Percentiles rank a stretch among this genome's conserved stretches.
phyloP scores from a whole-genome alignment of 2,888 invertebrate genomes.

The Hofmannophila pseudospretella region DNA sequence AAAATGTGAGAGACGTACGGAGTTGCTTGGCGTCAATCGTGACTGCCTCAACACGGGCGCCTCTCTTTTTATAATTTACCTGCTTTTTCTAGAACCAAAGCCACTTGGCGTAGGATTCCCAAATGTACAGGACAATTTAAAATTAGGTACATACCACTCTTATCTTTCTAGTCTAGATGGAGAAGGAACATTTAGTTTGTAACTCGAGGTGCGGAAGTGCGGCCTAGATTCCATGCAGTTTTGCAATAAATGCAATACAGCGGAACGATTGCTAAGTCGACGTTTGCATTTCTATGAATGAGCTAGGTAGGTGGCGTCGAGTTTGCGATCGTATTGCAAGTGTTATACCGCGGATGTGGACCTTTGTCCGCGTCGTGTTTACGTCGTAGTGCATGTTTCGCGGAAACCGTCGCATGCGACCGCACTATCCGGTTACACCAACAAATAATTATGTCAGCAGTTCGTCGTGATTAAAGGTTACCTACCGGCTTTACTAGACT shows the following conservation, averaged over 20 bases:
- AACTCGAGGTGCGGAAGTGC: conserved; percentile 32
- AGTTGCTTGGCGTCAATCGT: conserved; percentile 70
- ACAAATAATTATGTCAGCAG: conserved; percentile 69
- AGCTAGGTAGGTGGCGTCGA: conserved; percentile 40
- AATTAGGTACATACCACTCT: conserved; percentile 4
- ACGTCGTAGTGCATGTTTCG: conserved; percentile 51
- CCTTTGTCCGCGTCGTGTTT: conserved; percentile 43
- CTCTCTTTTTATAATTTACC: conserved; percentile 63
- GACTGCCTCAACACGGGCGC: conserved; percentile 75
- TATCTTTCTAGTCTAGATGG: too few relatives aligned
- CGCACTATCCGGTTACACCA: conserved; percentile 58
- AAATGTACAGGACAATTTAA: conserved; percentile 68
- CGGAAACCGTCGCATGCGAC: conserved; percentile 46
- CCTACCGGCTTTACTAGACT: conserved; percentile 34
- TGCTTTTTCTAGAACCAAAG: conserved; percentile 74
- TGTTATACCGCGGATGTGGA: conserved; percentile 47
- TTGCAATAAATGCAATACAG: conserved; percentile 35
- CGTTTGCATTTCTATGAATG: conserved; percentile 52
- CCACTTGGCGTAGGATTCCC: conserved; percentile 66
- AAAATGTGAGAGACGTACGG: conserved; percentile 74
- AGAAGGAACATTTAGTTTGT: too few relatives aligned
- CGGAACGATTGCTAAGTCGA: conserved; percentile 36
- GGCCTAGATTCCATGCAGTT: conserved; percentile 42
- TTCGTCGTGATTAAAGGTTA: conserved; percentile 55
- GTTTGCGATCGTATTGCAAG: conserved; percentile 44